Percentiles rank a stretch among this genome's conserved stretches.
Evolutionary conservation across 2,888 invertebrate species (phyloP).

Genomic region (Pristionchus mayeri): DNA sequence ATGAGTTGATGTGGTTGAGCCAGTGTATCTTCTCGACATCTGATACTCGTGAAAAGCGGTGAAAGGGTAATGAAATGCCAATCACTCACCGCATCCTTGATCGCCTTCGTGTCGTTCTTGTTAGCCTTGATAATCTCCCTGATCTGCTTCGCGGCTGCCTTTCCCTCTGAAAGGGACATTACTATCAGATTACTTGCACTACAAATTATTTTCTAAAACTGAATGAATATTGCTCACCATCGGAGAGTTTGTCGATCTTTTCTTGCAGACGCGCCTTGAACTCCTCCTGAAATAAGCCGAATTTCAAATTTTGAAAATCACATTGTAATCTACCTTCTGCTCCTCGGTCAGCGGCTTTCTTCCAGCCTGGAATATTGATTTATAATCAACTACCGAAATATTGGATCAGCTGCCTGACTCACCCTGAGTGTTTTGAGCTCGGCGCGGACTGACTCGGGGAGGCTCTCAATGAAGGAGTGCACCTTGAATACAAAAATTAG

Average conservation of each 20-base stretch:
- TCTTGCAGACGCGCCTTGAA: no score
- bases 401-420: no score
- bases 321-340: no score
- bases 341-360: no score
- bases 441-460: neutral
- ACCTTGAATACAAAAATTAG: neutral
- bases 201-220: neutral
- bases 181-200: neutral
- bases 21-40: no score
- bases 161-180: neutral
- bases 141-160: conserved; percentile 9
- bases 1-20: neutral
- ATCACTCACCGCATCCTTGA: neutral
- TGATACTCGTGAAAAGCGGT: no score
- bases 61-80: no score
- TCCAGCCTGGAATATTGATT: no score
- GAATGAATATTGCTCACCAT: no score
- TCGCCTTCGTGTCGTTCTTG: neutral
- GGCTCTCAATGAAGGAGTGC: neutral
- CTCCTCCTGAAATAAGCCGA: neutral
- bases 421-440: conserved; percentile 1
- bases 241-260: no score
- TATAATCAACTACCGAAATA: no score
- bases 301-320: neutral
- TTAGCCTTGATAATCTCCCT: neutral